Conservation (phyloP, 2,888 invertebrate species). For the Polyommatus iphigenia region DNA sequence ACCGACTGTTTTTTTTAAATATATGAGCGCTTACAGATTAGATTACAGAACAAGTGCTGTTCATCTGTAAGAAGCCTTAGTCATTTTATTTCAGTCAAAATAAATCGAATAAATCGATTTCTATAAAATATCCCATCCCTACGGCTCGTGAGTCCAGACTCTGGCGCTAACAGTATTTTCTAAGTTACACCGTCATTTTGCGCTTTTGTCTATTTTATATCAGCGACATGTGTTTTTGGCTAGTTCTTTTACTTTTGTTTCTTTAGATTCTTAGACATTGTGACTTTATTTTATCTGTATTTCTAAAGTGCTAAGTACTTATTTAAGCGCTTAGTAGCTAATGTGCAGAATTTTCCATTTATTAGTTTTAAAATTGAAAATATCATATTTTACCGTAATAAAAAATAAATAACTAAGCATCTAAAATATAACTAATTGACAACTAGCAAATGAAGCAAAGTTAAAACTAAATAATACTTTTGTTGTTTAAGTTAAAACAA, state of each 20-base stretch:
- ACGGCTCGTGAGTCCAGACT: conserved; percentile 30
- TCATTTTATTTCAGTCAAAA: not conserved
- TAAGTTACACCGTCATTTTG: conserved; percentile 32
- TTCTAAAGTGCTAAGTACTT: not conserved
- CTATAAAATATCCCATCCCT: conserved; percentile 14
- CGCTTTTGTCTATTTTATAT: conserved; percentile 35
- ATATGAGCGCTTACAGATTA: not conserved
- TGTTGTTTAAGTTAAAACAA: conserved; percentile 19
- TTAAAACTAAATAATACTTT: not conserved
- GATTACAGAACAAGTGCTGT: too few relatives aligned
- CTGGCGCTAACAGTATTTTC: conserved; percentile 39
- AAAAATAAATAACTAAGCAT: too few relatives aligned
- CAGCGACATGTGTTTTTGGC: conserved; percentile 32
- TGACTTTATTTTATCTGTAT: not conserved
- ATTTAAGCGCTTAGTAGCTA: not conserved
- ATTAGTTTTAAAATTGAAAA: too few relatives aligned
- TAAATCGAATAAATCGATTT: not conserved
- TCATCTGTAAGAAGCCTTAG: not conserved
- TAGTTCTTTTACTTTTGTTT: conserved; percentile 10
- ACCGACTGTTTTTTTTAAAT: not conserved
- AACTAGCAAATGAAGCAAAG: too few relatives aligned
- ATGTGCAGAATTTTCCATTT: not conserved
- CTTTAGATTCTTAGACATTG: not conserved
- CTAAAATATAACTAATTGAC: too few relatives aligned
- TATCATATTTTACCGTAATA: too few relatives aligned